Conservation (phyloP, 1,140 invertebrate genomes). For the Drosophila santomea region DNA sequence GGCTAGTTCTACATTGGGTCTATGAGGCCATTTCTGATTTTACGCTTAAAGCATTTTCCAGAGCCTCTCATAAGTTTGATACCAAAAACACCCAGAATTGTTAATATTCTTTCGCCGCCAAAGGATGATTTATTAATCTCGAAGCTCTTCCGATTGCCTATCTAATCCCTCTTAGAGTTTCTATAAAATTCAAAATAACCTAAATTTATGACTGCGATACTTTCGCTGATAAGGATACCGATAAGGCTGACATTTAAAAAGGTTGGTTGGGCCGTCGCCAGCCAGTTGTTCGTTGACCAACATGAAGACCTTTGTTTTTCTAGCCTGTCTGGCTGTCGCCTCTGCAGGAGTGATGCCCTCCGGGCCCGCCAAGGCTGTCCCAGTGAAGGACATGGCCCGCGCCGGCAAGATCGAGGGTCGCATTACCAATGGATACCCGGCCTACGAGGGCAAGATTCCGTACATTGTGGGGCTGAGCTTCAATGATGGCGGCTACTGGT, state of each 20-base stretch:
- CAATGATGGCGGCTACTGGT: slow-evolving; percentile 33
- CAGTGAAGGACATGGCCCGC: slow-evolving; percentile 33
- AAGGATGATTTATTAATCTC: neutral
- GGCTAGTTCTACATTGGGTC: too few relatives aligned
- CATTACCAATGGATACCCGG: slow-evolving; percentile 36
- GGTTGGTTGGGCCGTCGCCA: too few relatives aligned
- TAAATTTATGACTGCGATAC: slow-evolving; percentile 10
- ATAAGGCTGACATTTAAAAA: slow-evolving; percentile 26
- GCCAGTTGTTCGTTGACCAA: slow-evolving; percentile 5
- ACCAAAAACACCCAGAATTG: neutral
- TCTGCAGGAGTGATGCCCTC: slow-evolving; percentile 16
- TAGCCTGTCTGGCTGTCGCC: slow-evolving; percentile 28
- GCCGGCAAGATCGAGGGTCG: slow-evolving; percentile 20
- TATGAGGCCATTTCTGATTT: too few relatives aligned
- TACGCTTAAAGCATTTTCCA: too few relatives aligned
- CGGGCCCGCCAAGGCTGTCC: slow-evolving; percentile 7
- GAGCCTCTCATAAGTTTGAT: too few relatives aligned
- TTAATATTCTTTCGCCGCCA: neutral
- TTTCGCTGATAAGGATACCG: slow-evolving; percentile 1
- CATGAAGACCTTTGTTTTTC: slow-evolving; percentile 32
- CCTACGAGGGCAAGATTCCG: slow-evolving; percentile 39
- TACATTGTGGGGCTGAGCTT: slow-evolving; percentile 39
- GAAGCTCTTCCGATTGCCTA: slow-evolving; percentile 2
- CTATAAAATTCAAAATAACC: neutral
- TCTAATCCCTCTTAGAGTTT: neutral